Evolutionary conservation across 2,888 invertebrate species (phyloP).

Genomic region (Melikaiella ostensackeni): DNA sequence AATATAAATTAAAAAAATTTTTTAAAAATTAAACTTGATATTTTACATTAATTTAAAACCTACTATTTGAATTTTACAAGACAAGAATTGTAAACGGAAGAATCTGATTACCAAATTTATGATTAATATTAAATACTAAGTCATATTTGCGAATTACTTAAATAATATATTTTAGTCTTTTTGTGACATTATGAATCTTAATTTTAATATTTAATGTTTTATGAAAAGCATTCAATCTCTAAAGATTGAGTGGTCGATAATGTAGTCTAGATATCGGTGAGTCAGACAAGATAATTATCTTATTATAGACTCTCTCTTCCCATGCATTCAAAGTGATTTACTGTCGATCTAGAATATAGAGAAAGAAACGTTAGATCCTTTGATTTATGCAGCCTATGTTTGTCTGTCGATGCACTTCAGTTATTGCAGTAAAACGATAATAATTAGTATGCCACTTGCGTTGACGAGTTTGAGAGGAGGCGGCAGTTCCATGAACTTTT

Average conservation of each 20-base stretch:
- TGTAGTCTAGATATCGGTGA: not conserved
- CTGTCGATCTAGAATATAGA: not conserved
- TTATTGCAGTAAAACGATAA: not conserved
- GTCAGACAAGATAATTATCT: not conserved
- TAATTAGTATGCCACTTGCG: constrained; percentile 9
- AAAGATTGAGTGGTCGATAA: not conserved
- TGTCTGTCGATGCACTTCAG: not conserved
- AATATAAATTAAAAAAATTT: too few relatives aligned
- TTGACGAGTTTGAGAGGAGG: not conserved
- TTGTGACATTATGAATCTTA: not conserved
- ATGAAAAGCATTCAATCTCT: not conserved
- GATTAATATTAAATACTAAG: too few relatives aligned
- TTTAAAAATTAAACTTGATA: too few relatives aligned
- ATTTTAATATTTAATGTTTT: not conserved
- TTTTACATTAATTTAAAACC: too few relatives aligned
- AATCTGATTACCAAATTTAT: too few relatives aligned
- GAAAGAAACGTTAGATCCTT: not conserved
- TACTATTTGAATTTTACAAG: too few relatives aligned
- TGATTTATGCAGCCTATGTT: not conserved
- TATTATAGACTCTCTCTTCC: not conserved
- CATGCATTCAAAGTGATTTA: not conserved
- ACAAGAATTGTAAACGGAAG: too few relatives aligned
- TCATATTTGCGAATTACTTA: too few relatives aligned
- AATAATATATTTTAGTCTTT: not conserved
- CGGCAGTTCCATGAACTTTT: not conserved